Conservation (phyloP, 2,888 invertebrate species). For the Alcis repandata region DNA sequence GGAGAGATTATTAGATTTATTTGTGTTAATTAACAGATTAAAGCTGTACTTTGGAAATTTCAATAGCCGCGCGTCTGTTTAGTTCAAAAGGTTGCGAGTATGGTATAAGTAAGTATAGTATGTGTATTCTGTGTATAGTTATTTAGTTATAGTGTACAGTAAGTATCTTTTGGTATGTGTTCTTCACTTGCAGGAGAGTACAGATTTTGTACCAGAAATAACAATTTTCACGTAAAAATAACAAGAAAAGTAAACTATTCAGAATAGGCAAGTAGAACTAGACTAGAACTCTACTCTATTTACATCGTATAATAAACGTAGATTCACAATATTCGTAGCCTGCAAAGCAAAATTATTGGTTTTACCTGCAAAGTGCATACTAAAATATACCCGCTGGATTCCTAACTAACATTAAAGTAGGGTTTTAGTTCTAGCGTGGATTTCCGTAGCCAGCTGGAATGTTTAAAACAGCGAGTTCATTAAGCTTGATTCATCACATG, state of each 20-base stretch:
- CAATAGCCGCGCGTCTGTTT: background rate
- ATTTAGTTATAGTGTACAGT: no score
- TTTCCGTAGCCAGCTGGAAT: slow-evolving; percentile 29
- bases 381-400: slow-evolving; percentile 16
- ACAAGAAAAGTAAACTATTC: no score
- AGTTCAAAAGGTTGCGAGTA: background rate
- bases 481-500: slow-evolving; percentile 40
- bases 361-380: slow-evolving; percentile 14
- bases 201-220: no score
- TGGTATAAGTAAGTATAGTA: no score
- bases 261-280: background rate
- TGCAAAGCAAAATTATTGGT: slow-evolving; percentile 12
- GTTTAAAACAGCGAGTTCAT: slow-evolving; percentile 37
- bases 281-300: background rate
- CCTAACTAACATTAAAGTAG: slow-evolving; percentile 24
- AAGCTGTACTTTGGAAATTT: slow-evolving; percentile 16
- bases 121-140: no score
- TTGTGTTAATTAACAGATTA: slow-evolving; percentile 48
- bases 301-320: background rate
- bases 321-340: background rate
- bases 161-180: no score
- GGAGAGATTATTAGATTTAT: slow-evolving; percentile 64
- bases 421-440: slow-evolving; percentile 11
- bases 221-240: no score
- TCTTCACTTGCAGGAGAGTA: no score